phyloP scores from a whole-genome alignment of 2,797 vertebrate species.

The Sebastiscus albofasciatus region DNA sequence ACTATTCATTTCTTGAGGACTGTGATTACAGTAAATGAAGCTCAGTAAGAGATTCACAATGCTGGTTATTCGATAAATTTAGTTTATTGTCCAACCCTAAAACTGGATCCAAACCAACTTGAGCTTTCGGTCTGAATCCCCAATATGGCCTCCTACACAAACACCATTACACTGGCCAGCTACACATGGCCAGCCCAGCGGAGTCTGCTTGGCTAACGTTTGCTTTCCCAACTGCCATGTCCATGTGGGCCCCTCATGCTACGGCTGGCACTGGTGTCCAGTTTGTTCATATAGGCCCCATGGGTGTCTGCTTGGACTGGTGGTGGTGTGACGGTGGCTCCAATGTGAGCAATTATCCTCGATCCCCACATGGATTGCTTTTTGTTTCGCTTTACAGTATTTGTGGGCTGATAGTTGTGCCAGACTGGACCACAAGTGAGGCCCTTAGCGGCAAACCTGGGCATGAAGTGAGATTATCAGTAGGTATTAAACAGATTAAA shows the following conservation, averaged over 20 bases:
- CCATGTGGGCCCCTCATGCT: background rate
- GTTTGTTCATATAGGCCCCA: slow-evolving; percentile 4
- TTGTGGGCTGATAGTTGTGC: background rate
- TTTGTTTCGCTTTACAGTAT: background rate
- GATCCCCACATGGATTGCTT: background rate
- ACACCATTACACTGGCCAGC: background rate
- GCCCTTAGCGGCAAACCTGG: background rate
- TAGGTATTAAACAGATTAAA: background rate
- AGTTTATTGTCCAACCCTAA: background rate
- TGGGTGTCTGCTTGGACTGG: background rate
- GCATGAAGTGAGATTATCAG: background rate
- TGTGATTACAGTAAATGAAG: background rate
- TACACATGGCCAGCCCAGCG: background rate
- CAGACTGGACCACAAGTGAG: background rate
- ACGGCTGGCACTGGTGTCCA: slow-evolving; percentile 6
- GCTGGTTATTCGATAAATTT: too few relatives aligned
- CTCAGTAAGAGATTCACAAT: background rate
- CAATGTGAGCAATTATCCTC: slow-evolving; percentile 15
- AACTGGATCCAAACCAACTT: background rate
- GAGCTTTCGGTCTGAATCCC: background rate
- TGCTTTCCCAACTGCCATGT: background rate
- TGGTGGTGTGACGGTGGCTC: slow-evolving; percentile 1
- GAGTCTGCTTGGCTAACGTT: background rate
- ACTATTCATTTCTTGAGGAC: background rate
- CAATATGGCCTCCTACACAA: background rate